A percentile compares a stretch with the other conserved stretches of the same genome.
These are phyloP conservation scores for Marisa cornuarietis DNA, from an alignment of 1,140 invertebrate species.

Conservation along the genomic window DNA sequence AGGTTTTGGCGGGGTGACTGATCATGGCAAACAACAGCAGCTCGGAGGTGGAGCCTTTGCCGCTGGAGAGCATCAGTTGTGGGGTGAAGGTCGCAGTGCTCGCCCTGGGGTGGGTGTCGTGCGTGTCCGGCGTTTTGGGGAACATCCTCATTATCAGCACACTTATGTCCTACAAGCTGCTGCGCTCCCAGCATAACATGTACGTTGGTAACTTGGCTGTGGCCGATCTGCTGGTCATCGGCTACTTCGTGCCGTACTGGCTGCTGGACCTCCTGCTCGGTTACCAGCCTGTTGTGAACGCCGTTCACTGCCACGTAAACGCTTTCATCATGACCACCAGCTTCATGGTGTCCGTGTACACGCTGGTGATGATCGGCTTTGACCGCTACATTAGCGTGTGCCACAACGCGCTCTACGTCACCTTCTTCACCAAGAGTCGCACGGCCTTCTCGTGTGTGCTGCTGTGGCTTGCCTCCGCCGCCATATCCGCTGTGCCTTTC, in stretches of 20 bases:
- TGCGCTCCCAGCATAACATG: conserved; percentile 64
- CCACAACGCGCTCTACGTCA: background rate
- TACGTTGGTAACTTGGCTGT: conserved; percentile 63
- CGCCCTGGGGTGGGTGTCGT: conserved; percentile 14
- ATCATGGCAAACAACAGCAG: too few relatives aligned
- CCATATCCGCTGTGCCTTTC: too few relatives aligned
- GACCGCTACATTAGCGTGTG: conserved; percentile 36
- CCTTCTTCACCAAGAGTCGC: background rate
- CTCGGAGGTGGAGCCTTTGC: too few relatives aligned
- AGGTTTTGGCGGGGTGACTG: too few relatives aligned
- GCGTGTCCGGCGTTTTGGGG: conserved; percentile 39
- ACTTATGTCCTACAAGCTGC: conserved; percentile 53
- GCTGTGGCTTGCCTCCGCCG: conserved; percentile 3
- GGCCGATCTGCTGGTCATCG: conserved; percentile 69
- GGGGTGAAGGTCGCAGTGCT: conserved; percentile 10
- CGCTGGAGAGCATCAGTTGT: background rate
- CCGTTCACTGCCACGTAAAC: conserved; percentile 24
- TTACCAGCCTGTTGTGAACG: conserved; percentile 20
- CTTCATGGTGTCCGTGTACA: conserved; percentile 66
- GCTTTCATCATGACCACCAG: conserved; percentile 17
- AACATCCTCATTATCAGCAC: conserved; percentile 63
- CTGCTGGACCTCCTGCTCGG: conserved; percentile 20
- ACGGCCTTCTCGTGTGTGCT: background rate
- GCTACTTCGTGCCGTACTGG: conserved; percentile 83
- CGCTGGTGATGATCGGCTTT: conserved; percentile 27